Evolutionary conservation across 2,113 vertebrate genomes (phyloP), one percentile per base, ranked within the genome.

Genomic region (Syrmaticus mikado): DNA sequence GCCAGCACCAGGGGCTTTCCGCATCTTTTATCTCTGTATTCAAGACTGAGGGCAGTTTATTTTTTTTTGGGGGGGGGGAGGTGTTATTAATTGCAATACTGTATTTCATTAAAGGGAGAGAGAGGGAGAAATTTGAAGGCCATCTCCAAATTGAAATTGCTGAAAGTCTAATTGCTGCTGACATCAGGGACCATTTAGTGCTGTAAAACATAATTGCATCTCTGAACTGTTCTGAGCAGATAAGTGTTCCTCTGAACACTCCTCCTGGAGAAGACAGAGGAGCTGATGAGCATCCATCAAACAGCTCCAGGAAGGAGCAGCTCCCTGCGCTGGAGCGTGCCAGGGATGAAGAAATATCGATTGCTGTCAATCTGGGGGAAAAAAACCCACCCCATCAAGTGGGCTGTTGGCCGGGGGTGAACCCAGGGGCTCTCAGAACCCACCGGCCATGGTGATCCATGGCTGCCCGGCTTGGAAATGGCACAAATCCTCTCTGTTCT

Each of bases 121-220:
- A 95, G 87, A 52, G 14, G 74, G 70, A 80, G 75, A 91, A 61
- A 90, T 93, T 94, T 87, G 86, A 95, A 96, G 95, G 95, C 92
- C 94, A 95, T 92, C 94, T 93, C 92, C 57, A 92, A 96, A 96
- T 80, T 93, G 96, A 95, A 96, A 96, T 62, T 87, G 82, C 91
- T 57, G 80, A 70, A 96, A 94, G 95, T 87, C 93, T 96, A 96
- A 96, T 97, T 97, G 96, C 96, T 89, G 80, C 81, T 94, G 93
- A 93, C 96, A 96, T 95, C 90, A 93, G 94, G 96, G 95, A 96
- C 94, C 85, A 76, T 95, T 97, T 96, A 93, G 89, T 95, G 83
- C 92, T 89, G 82, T 93, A 94, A 95, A 97, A 92, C 93, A 89
- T 96, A 96, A 95, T 97, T 96, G 89, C 85, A 66, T 95, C 96